Evolutionary conservation across 2,888 invertebrate species (phyloP), one percentile per base, ranked within the genome.

Genomic region (Adelphocoris suturalis): DNA sequence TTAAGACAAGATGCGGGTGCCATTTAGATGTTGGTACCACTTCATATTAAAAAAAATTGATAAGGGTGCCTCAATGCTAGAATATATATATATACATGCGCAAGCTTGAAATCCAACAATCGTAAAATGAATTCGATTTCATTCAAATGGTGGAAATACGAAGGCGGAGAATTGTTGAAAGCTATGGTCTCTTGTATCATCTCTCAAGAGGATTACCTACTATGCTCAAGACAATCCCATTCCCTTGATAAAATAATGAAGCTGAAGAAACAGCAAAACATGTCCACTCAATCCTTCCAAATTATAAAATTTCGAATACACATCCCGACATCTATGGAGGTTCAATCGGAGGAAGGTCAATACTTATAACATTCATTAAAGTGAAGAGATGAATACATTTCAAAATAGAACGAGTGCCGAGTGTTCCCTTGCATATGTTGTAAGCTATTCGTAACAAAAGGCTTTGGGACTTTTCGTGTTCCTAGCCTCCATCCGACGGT

Each of bases 381-480:
- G 12, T 52, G 4, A 11, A 52, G 16, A 11, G 0, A 2, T 14
- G 16, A 52, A 52, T n/a, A n/a, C n/a, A n/a, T 52, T 52, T 2
- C 52, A 52, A 52, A 52, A 14, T 52, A 14, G 5, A 12, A 52
- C 2, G 52, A 16, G 14, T 52, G 52, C 12, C 16, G 52, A 14
- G 12, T n/a, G n/a, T 16, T 52, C 52, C 0, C 52, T 7, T 12
- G 52, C 52, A 52, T 52, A 7, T 52, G 52, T 52, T 52, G 52
- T 16, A 2, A 52, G 11, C 61, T 61, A 61, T 61, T 61, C 9
- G 3, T 9, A 61, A 61, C 61, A n/a, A n/a, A n/a, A 19, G 52
- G 61, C 61, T 61, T 61, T n/a, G 61, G 19, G 61, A 61, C 61
- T 61, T 61, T 61, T 16, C n/a, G 52, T 52, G 52, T 52, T 52